Percentiles rank a stretch among this genome's conserved stretches.
These are phyloP conservation scores for Trichoplusia ni DNA, from an alignment of 1,140 invertebrate genomes.

Conservation along the genomic window DNA sequence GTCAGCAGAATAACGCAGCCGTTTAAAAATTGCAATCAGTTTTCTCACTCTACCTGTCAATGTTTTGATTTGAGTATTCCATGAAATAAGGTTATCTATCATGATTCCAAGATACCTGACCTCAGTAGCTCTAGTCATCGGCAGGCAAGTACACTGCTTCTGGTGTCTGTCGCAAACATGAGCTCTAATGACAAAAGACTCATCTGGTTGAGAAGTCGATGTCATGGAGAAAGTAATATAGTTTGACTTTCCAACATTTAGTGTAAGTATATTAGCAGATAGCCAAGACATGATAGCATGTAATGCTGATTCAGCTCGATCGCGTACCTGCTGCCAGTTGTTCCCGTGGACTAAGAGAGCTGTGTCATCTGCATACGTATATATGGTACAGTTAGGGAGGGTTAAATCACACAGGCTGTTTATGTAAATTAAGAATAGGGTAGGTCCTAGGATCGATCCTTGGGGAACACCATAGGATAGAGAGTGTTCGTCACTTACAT, in stretches of 20 bases:
- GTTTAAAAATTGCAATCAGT: neutral
- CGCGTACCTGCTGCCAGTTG: neutral
- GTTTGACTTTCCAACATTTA: neutral
- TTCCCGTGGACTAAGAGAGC: neutral
- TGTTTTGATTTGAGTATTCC: neutral
- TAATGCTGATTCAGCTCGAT: neutral
- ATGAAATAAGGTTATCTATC: neutral
- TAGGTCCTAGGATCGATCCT: neutral
- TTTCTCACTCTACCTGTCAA: neutral
- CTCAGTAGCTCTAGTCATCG: neutral
- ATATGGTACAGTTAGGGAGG: neutral
- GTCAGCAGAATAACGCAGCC: neutral
- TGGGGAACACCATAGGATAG: neutral
- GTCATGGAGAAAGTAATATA: neutral
- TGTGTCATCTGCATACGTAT: neutral
- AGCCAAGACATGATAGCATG: neutral
- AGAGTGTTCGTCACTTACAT: neutral
- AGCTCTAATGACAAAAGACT: neutral
- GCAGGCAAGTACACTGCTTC: neutral
- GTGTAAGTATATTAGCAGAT: neutral
- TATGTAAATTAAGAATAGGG: too few relatives aligned
- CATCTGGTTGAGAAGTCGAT: neutral
- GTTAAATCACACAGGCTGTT: neutral
- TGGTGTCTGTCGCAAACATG: neutral
- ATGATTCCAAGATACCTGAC: constrained; percentile 10